Conservation (phyloP, 1,140 invertebrate species). For the Habropoda laboriosa region DNA sequence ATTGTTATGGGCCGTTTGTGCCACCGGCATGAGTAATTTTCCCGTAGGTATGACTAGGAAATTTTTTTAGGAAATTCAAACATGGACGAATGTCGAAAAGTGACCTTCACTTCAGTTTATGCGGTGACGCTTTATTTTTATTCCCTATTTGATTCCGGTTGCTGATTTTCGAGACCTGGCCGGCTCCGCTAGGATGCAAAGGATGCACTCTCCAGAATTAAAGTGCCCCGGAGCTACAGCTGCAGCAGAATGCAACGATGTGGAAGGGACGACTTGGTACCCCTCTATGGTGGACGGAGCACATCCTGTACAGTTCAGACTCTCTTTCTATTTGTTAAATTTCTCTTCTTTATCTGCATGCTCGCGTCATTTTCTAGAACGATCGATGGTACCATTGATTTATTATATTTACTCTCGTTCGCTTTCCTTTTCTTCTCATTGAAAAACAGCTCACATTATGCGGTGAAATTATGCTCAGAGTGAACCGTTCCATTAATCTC, state of each 20-base stretch:
- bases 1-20: too few relatives aligned
- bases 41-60: too few relatives aligned
- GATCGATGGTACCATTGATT: background rate
- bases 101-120: background rate
- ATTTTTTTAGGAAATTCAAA: too few relatives aligned
- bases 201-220: conserved; percentile 80
- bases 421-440: too few relatives aligned
- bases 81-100: too few relatives aligned
- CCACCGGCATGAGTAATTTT: too few relatives aligned
- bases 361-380: background rate
- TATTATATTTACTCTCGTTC: too few relatives aligned
- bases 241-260: conserved; percentile 58
- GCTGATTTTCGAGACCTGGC: conserved; percentile 38
- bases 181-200: conserved; percentile 75
- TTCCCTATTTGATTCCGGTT: conserved; percentile 52
- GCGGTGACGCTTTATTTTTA: conserved; percentile 30
- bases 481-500: too few relatives aligned
- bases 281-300: conserved; percentile 37
- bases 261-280: conserved; percentile 48
- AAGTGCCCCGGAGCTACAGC: conserved; percentile 70
- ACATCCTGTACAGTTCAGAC: conserved; percentile 23
- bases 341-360: background rate
- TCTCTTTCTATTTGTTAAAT: conserved; percentile 44
- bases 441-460: too few relatives aligned
- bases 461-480: too few relatives aligned